Conservation (phyloP, 2,888 invertebrate genomes). For the Torymus tubicola region DNA sequence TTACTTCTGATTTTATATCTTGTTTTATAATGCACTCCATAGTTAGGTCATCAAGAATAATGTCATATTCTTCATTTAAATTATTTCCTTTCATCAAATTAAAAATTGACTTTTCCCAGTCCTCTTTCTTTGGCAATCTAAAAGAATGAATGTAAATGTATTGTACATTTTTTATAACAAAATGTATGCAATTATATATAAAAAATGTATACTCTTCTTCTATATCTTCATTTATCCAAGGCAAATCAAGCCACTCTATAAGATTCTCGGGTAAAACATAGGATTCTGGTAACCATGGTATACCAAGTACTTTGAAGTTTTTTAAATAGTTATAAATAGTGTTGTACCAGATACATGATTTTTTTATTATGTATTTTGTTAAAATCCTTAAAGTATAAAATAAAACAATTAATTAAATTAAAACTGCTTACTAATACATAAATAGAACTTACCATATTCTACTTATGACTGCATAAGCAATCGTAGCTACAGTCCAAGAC, state of each 20-base stretch:
- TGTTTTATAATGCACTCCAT: not conserved
- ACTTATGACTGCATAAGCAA: slow-evolving; percentile 79
- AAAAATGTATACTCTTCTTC: slow-evolving; percentile 61
- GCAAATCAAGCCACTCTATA: slow-evolving; percentile 77
- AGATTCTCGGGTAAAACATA: slow-evolving; percentile 78
- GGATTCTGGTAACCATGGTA: slow-evolving; percentile 77
- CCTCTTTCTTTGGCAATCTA: slow-evolving; percentile 53
- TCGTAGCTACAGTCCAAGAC: slow-evolving; percentile 79
- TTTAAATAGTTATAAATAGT: slow-evolving; percentile 75
- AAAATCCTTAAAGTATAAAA: slow-evolving; percentile 71
- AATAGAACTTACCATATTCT: slow-evolving; percentile 77
- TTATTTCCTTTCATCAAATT: slow-evolving; percentile 62
- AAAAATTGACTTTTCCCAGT: slow-evolving; percentile 64
- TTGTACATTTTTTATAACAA: no score
- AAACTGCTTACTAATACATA: slow-evolving; percentile 6
- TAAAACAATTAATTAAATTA: slow-evolving; percentile 8
- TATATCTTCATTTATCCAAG: slow-evolving; percentile 76
- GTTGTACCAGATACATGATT: slow-evolving; percentile 78
- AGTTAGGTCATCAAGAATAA: slow-evolving; percentile 36
- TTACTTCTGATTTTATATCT: not conserved
- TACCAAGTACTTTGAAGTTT: slow-evolving; percentile 76
- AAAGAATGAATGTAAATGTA: not conserved
- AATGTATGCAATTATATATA: not conserved
- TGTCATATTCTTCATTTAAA: slow-evolving; percentile 8
- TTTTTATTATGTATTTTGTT: slow-evolving; percentile 76